Percentiles rank a stretch among this genome's conserved stretches.
Conservation (phyloP, 2,888 invertebrate genomes). For the Pseudococcus viburni region DNA sequence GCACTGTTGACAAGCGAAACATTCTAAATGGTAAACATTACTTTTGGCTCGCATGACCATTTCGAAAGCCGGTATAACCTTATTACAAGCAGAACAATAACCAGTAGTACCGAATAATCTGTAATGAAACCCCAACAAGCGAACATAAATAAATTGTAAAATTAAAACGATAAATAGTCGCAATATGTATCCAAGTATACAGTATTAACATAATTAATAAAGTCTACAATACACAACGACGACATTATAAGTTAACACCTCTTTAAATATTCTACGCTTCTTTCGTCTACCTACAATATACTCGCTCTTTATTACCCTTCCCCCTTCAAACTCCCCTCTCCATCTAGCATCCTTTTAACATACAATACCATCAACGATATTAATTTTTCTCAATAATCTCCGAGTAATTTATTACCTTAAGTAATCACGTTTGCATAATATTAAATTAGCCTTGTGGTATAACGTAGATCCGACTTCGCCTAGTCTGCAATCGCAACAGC, state of each 20-base stretch:
- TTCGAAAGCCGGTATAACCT: conserved; percentile 94
- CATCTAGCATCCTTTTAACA: too few relatives aligned
- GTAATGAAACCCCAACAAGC: conserved; percentile 69
- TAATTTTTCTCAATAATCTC: conserved; percentile 29
- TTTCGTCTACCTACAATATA: conserved; percentile 14
- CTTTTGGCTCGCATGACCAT: conserved; percentile 95
- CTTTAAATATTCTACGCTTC: background rate
- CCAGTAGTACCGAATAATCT: conserved; percentile 93
- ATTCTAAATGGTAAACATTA: conserved; percentile 94
- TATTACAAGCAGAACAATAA: conserved; percentile 92
- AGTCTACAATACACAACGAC: conserved; percentile 15
- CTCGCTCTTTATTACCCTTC: background rate
- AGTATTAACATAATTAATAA: conserved; percentile 4
- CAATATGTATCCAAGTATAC: conserved; percentile 53
- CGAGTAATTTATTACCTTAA: conserved; percentile 78
- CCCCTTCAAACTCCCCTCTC: background rate
- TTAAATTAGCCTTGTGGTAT: conserved; percentile 94
- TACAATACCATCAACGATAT: background rate
- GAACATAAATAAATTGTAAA: conserved; percentile 28
- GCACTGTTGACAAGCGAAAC: conserved; percentile 95
- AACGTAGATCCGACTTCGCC: conserved; percentile 97
- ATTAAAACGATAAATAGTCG: background rate
- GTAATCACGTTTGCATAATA: conserved; percentile 96
- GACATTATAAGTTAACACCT: conserved; percentile 19
- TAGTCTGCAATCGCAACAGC: conserved; percentile 96